Percentiles rank a stretch among this genome's conserved stretches.
Evolutionary conservation across 2,113 vertebrate species (phyloP).

Genomic region (Odontesthes bonariensis): DNA sequence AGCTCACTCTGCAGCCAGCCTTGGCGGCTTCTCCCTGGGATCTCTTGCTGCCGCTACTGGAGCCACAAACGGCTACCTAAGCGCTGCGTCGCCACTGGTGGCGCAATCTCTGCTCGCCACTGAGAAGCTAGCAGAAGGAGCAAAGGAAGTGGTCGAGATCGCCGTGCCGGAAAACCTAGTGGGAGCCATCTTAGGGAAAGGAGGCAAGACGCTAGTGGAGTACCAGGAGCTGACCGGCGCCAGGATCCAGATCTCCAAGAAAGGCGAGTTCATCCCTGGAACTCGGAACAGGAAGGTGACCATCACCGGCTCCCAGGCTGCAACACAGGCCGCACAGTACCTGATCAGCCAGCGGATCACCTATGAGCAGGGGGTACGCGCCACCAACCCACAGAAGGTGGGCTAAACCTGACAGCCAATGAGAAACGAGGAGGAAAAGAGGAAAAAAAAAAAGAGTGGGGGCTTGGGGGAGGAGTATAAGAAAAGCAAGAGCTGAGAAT

Average conservation of each 20-base stretch:
- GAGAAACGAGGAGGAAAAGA: conserved; percentile 74
- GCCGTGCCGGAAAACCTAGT: conserved; percentile 95
- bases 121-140: conserved; percentile 90
- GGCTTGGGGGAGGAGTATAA: conserved; percentile 79
- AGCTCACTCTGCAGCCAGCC: conserved; percentile 80
- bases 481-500: conserved; percentile 75
- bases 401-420: conserved; percentile 84
- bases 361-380: conserved; percentile 94
- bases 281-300: conserved; percentile 96
- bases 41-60: conserved; percentile 87
- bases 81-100: conserved; percentile 88
- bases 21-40: conserved; percentile 89
- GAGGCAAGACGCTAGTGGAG: conserved; percentile 95
- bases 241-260: conserved; percentile 96
- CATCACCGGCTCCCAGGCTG: conserved; percentile 93
- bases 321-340: conserved; percentile 95
- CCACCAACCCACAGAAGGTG: conserved; percentile 96
- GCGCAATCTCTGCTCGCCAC: conserved; percentile 89
- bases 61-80: conserved; percentile 90
- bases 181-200: conserved; percentile 94
- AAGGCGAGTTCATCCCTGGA: conserved; percentile 95
- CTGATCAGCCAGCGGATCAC: conserved; percentile 97
- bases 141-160: conserved; percentile 95
- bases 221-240: conserved; percentile 96
- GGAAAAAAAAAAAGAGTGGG: conserved; percentile 70